Evolutionary conservation across 2,797 vertebrate genomes (phyloP), one percentile per base, ranked within the genome.

Genomic region (Acanthurus lineatus): DNA sequence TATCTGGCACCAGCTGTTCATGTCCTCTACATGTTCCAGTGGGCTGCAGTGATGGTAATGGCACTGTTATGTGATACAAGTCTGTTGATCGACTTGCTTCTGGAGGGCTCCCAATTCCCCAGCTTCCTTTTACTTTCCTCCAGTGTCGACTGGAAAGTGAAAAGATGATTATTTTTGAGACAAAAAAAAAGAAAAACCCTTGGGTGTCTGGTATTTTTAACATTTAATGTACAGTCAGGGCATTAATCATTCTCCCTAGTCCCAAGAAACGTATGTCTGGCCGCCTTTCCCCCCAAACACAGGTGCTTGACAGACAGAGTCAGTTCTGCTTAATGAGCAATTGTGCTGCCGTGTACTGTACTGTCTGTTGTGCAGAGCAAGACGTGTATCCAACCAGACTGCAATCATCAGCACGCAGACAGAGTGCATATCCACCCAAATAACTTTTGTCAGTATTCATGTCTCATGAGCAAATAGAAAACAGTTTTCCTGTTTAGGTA

Each of bases 251-350:
- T 73, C 64, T 52, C 10, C 12, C 3, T 69, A 44, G 32, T 80
- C 78, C 70, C 58, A 67, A 25, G 35, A 68, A 78, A 77, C 87
- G 71, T 83, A 75, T 81, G 82, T 75, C 80, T 81, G 60, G 45
- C 71, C 2, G 35, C 56, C 17, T 44, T 19, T 3, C 35, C 20
- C 71, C 48, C 49, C 47, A 81, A 87, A 82, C 84, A 79, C 88
- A 85, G 77, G 68, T 85, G 85, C 75, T 79, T 82, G 82, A 86
- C 77, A 83, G 77, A 77, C 78, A 84, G 56, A 73, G 70, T 87
- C 77, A 73, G 52, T 84, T 89, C 81, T 76, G 69, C 73, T 70
- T 91, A 91, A 93, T 85, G 83, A 92, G 82, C 82, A 75, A 56
- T 81, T 74, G 78, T 77, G 78, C 73, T 81, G 76, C 66, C 16